Evolutionary conservation across 2,888 invertebrate species (phyloP).

Genomic region (Lasioglossum leucozonium): DNA sequence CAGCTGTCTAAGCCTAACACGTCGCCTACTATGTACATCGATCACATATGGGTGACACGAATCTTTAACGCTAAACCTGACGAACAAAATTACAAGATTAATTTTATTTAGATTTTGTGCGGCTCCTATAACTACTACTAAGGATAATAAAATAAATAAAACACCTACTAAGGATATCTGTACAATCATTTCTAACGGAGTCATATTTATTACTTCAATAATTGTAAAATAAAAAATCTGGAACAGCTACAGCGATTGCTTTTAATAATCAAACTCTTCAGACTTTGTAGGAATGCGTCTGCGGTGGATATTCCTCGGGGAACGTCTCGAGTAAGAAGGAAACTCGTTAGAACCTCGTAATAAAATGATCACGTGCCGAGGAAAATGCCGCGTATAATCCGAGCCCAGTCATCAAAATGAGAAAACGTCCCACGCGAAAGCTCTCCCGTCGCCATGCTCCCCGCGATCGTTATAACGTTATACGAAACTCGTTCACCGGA

Average conservation of each 20-base stretch:
- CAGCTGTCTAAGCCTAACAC: not conserved
- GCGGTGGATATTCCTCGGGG: no score
- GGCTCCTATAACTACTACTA: no score
- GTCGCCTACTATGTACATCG: not conserved
- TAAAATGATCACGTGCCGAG: not conserved
- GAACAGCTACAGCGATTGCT: no score
- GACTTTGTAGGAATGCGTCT: no score
- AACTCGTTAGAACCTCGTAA: not conserved
- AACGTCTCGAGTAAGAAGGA: not conserved
- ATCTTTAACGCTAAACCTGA: not conserved
- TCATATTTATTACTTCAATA: no score
- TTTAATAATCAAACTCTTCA: no score
- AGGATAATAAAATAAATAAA: no score
- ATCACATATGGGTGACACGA: not conserved
- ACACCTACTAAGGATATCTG: no score
- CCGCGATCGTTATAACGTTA: slow-evolving; percentile 54
- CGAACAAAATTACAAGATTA: no score
- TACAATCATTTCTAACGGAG: no score
- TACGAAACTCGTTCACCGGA: slow-evolving; percentile 59
- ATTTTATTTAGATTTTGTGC: no score
- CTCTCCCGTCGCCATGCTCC: not conserved
- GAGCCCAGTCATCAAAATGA: not conserved
- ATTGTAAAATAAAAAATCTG: no score
- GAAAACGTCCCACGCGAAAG: not conserved
- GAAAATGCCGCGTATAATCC: not conserved